Evolutionary conservation across 2,113 vertebrate species (phyloP), one percentile per base, ranked within the genome.

Genomic region (Campylorhamphus procurvoides): DNA sequence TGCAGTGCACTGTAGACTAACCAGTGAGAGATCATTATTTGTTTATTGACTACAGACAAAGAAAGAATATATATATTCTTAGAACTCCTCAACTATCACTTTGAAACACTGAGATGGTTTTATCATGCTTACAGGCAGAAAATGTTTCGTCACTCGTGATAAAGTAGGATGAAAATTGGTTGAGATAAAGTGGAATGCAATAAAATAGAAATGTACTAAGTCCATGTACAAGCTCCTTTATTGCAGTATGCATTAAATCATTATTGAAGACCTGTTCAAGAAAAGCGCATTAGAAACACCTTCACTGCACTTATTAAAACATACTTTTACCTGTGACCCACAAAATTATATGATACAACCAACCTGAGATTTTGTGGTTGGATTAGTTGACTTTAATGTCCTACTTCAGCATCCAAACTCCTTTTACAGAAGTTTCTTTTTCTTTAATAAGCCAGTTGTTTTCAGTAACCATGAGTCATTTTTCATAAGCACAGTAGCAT

Each of bases 401-500:
- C 44, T 79, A 9, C 40, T 80, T 46, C 64, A 87, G 68, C 66
- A 37, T 86, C 60, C 56, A 94, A 88, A 84, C 27, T 90, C 56
- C 46, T 91, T 97, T 90, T 25, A 33, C 47, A 84, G 22, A 55
- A 93, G 35, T 84, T 91, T 89, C 27, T 95, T 88, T 83, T 95
- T 94, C 80, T 83, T 95, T 94, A 94, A 96, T 90, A 88, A 97
- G 62, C 16, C 79, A 84, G 52, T 97, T 97, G 83, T 97, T 98
- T 98, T 97, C 85, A 94, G 92, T 96, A 96, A 93, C 27, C 37
- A 72, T 73, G 96, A 96, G 95, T 95, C 84, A 97, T 90, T 97
- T 97, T 98, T 97, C 84, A 69, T 93, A 97, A 96, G 58, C 24
- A 33, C 82, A 94, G 28, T 71, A 33, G 24, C 93, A 93, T 89